Evolutionary conservation across 2,888 invertebrate genomes (phyloP).

Genomic region (Ellobium chinense): DNA sequence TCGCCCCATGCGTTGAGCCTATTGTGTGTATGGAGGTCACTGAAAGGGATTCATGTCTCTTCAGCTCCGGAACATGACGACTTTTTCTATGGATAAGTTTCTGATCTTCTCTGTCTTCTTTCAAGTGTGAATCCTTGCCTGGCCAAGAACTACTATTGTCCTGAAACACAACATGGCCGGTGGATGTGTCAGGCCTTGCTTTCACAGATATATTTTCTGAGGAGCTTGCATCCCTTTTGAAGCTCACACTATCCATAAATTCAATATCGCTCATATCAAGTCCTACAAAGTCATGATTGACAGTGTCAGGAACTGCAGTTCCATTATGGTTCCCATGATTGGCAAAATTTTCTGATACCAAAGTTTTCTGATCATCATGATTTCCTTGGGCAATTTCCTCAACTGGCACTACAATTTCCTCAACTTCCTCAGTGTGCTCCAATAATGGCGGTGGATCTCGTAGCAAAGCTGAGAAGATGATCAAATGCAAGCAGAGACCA

Average conservation of each 20-base stretch:
- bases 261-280: neutral
- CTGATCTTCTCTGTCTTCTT: neutral
- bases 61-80: neutral
- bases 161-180: neutral
- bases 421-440: neutral
- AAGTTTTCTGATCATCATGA: neutral
- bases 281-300: neutral
- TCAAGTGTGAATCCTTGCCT: neutral
- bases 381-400: neutral
- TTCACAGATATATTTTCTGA: neutral
- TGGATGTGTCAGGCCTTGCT: neutral
- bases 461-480: constrained; percentile 65
- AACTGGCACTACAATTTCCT: neutral
- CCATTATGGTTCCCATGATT: neutral
- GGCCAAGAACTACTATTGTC: neutral
- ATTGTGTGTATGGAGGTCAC: constrained; percentile 21
- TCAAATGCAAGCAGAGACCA: constrained; percentile 65
- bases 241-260: neutral
- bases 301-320: neutral
- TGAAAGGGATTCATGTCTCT: constrained; percentile 15
- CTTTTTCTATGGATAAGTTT: neutral
- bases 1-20: constrained; percentile 22
- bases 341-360: neutral
- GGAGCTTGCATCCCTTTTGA: neutral
- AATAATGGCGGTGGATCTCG: constrained; percentile 28